These are phyloP conservation scores for Urocolius indicus DNA, from an alignment of 2,113 vertebrate species.

Conservation along the genomic window DNA sequence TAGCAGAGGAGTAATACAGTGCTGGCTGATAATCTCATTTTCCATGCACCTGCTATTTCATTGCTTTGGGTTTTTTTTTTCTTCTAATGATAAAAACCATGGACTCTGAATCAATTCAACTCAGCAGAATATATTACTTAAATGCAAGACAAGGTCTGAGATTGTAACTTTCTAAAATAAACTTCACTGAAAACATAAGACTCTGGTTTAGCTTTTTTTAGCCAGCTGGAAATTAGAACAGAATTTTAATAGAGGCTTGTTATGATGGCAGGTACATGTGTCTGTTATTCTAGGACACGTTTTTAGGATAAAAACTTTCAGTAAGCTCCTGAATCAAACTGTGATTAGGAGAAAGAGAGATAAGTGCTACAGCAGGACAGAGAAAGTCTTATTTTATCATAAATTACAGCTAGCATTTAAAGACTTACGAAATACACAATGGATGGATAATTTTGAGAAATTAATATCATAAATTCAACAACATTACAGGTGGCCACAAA, in stretches of 20 bases:
- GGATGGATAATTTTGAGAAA: background rate
- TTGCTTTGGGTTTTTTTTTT: background rate
- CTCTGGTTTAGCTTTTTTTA: conserved; percentile 2
- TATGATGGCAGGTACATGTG: background rate
- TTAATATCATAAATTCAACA: background rate
- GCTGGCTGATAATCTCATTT: conserved; percentile 53
- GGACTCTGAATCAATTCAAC: conserved; percentile 21
- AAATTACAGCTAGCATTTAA: background rate
- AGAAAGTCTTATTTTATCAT: background rate
- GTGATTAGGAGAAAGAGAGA: background rate
- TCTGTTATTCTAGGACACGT: background rate
- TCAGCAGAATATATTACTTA: conserved; percentile 46
- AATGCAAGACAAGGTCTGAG: background rate
- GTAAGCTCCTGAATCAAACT: background rate
- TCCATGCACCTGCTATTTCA: conserved; percentile 48
- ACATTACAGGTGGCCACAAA: background rate
- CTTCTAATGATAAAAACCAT: background rate
- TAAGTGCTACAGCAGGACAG: background rate
- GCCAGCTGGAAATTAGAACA: background rate
- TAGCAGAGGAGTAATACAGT: background rate
- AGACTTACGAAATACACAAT: background rate
- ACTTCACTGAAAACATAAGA: background rate
- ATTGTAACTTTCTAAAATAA: conserved; percentile 26
- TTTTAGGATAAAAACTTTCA: background rate
- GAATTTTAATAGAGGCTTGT: background rate